phyloP scores from a whole-genome alignment of 2,797 vertebrate genomes.

The Notolepis coatsorum region DNA sequence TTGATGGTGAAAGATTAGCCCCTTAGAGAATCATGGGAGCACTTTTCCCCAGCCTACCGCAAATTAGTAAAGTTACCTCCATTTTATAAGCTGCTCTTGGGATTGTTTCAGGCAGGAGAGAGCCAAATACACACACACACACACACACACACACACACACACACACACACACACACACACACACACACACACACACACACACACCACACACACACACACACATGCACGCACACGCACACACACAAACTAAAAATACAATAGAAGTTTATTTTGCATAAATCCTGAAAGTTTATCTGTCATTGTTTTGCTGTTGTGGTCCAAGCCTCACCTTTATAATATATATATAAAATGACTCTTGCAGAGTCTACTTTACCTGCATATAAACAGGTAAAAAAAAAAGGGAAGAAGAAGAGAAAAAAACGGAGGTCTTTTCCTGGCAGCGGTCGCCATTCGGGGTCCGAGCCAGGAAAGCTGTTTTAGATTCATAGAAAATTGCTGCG shows the following conservation, averaged over 20 bases:
- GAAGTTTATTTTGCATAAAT: neutral
- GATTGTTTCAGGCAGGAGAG: slow-evolving; percentile 33
- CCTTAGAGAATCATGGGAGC: slow-evolving; percentile 48
- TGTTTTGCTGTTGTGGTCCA: slow-evolving; percentile 15
- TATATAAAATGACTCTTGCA: slow-evolving; percentile 52
- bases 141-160: no score
- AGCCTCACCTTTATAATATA: slow-evolving; percentile 40
- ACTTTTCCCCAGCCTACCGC: slow-evolving; percentile 47
- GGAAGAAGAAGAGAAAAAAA: no score
- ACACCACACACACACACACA: no score
- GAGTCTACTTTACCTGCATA: slow-evolving; percentile 72
- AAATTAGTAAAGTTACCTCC: slow-evolving; percentile 58
- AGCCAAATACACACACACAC: slow-evolving; percentile 37
- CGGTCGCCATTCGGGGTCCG: slow-evolving; percentile 19
- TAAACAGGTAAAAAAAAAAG: slow-evolving; percentile 74
- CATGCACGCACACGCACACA: no score
- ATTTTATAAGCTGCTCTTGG: slow-evolving; percentile 60
- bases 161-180: no score
- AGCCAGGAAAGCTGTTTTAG: slow-evolving; percentile 80
- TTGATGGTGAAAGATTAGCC: slow-evolving; percentile 36
- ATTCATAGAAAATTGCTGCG: slow-evolving; percentile 76
- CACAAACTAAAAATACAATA: slow-evolving; percentile 33
- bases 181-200: no score
- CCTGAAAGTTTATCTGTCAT: slow-evolving; percentile 44
- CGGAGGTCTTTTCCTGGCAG: slow-evolving; percentile 78